phyloP scores from a whole-genome alignment of 2,888 invertebrate genomes.

The Mythimna ferrago region DNA sequence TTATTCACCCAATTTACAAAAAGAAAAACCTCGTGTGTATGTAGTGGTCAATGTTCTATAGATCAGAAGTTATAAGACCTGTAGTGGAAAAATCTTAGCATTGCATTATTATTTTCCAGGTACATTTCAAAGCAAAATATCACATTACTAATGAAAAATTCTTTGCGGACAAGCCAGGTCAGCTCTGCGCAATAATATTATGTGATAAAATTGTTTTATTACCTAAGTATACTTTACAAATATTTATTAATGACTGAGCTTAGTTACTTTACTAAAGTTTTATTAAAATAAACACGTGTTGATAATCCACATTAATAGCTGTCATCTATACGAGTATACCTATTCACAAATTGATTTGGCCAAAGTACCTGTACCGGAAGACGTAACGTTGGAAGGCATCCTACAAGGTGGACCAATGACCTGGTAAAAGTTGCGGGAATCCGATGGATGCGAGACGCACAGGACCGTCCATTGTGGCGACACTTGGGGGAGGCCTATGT shows the following conservation, averaged over 20 bases:
- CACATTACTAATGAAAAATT: constrained; percentile 14
- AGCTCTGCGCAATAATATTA: constrained; percentile 7
- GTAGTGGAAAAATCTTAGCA: not conserved
- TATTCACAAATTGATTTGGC: too few species aligned
- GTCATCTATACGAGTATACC: too few species aligned
- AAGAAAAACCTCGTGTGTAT: too few species aligned
- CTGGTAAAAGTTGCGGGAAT: too few species aligned
- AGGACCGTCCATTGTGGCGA: too few species aligned
- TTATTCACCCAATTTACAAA: too few species aligned
- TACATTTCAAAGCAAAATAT: constrained; percentile 6
- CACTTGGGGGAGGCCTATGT: too few species aligned
- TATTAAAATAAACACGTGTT: not conserved
- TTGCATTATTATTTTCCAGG: not conserved
- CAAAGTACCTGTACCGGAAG: too few species aligned
- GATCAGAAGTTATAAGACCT: not conserved
- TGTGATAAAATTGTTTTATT: constrained; percentile 10
- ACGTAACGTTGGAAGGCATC: too few species aligned
- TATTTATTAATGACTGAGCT: not conserved
- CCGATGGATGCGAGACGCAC: too few species aligned
- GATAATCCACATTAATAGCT: too few species aligned
- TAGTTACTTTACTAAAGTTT: not conserved
- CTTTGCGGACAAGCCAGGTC: not conserved
- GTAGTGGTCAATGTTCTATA: not conserved
- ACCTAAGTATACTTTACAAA: constrained; percentile 2
- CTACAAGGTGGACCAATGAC: too few species aligned